Percentiles rank a stretch among this genome's conserved stretches.
These are phyloP conservation scores for Eumeta japonica DNA, from an alignment of 1,140 invertebrate genomes.

Conservation along the genomic window DNA sequence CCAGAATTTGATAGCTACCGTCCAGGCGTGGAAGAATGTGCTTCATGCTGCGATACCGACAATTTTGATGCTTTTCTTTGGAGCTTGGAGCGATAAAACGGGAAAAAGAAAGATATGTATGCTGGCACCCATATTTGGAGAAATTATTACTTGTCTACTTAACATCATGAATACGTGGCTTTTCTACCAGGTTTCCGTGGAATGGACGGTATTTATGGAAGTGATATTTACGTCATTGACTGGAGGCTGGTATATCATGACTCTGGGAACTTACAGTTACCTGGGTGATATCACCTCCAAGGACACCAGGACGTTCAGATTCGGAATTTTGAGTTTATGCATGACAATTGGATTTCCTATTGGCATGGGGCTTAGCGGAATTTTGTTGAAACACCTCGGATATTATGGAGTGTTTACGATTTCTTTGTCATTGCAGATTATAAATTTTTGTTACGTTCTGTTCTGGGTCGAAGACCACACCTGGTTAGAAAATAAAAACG, in stretches of 20 bases:
- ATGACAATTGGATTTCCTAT: constrained; percentile 62
- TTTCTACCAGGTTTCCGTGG: constrained; percentile 72
- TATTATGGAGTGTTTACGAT: constrained; percentile 51
- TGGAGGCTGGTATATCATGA: constrained; percentile 82
- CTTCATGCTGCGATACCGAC: constrained; percentile 58
- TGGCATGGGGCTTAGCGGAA: constrained; percentile 48
- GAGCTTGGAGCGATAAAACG: constrained; percentile 67
- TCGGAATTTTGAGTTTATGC: constrained; percentile 80
- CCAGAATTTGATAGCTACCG: constrained; percentile 62
- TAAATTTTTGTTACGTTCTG: constrained; percentile 44
- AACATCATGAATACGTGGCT: constrained; percentile 77
- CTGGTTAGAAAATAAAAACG: constrained; percentile 35
- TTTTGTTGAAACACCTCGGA: constrained; percentile 38
- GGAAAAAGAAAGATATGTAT: constrained; percentile 80
- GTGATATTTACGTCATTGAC: constrained; percentile 74
- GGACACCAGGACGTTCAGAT: constrained; percentile 74
- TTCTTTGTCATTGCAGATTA: constrained; percentile 33
- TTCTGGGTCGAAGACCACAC: constrained; percentile 44
- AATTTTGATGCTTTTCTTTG: constrained; percentile 59
- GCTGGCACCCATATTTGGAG: constrained; percentile 76
- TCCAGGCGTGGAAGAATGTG: constrained; percentile 57
- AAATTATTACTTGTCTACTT: constrained; percentile 73
- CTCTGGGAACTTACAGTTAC: constrained; percentile 85
- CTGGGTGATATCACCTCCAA: constrained; percentile 80
- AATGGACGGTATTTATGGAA: constrained; percentile 66